Evolutionary conservation across 2,113 vertebrate species (phyloP), one percentile per base, ranked within the genome.

Genomic region (Callionymus lyra): DNA sequence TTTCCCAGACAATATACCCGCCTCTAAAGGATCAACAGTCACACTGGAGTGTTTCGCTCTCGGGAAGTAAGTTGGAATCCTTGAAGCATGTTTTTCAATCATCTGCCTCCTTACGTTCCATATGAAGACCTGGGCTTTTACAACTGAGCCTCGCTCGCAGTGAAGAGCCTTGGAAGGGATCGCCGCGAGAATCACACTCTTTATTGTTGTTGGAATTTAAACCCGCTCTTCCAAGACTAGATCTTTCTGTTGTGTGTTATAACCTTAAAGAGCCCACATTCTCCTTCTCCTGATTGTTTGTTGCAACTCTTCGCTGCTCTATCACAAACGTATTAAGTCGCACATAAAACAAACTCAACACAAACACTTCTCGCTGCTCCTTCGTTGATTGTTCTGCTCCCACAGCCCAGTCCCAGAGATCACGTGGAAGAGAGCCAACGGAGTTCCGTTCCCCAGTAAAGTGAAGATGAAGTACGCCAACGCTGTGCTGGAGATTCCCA

Each of bases 1-100:
- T 81, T 94, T 97, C 81, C 85, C 92, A 42, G 92, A 94, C 76
- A 90, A 80, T 0, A 85, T 95, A 41, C 89, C 90, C 39, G 87
- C 89, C 31, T 89, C 92, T 9, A 92, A 91, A 78, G 93, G 92
- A 65, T 90, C 92, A 17, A 90, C 90, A 50, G 91, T 93, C 74
- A 91, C 82, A 36, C 84, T 97, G 42, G 93, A 97, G 67, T 97
- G 93, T 68, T 97, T 96, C 74, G 93, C 92, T 16, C 85, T 97
- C 10, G 93, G 93, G 74, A 95, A 97, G 93, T 97, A 89, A 89
- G 91, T 49, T 87, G 58, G 56, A 76, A 65, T 76, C 63, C 57
- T 66, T 56, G 12, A 68, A 58, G 66, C 68, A 57, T 73, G 65
- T 72, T 75, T 27, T 75, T 73, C 58, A 75, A 55, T 74, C 62